Base-by-base conservation (phyloP, 2,113 vertebrate species). In the Salvelinus namaycush region DNA sequence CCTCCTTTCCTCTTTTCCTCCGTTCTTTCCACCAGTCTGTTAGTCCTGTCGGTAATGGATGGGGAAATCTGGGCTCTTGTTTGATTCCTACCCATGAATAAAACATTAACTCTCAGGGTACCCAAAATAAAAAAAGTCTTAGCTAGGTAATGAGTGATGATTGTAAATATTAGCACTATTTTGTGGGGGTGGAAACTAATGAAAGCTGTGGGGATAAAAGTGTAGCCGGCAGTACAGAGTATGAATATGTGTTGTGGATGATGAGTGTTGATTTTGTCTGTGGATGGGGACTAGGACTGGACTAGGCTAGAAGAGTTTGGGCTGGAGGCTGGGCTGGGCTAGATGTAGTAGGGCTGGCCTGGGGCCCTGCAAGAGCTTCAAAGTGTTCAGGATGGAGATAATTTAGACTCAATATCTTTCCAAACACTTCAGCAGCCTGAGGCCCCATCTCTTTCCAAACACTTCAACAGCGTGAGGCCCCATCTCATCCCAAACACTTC, bases 31-130 rank as follows among this genome's bases (percentile, higher is more conserved):
- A 44, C 73, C 75, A 73, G 71, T 83, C 83, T 77, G 82, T 76
- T 91, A 90, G 88, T 91, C 79, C 83, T 81, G 78, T 77, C 81
- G 27, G 2, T 70, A 83, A 87, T 82, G 76, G 79, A 84, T 82
- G 66, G 79, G 81, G 83, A 89, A 78, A 84, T 87, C 81, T 79
- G 76, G 66, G 83, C 83, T 84, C 83, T 85, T 31, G 3, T 90
- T 86, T 82, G 67, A 69, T 73, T 86, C 70, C 22, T 26, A 26
- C 79, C 90, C 81, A 90, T 91, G 83, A 91, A 90, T 91, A 87
- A 83, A 86, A 77, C 79, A 89, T 90, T 66, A 79, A 31, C 76
- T 66, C 44, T 84, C 69, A 24, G 24, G 67, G 75, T 69, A 71
- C 73, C 59, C 64, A 0, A 31, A 74, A 14, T 26, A 76, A 71